Evolutionary conservation across 2,888 invertebrate genomes (phyloP), one percentile per base, ranked within the genome.

Genomic region (Stenolophus ochropezus): DNA sequence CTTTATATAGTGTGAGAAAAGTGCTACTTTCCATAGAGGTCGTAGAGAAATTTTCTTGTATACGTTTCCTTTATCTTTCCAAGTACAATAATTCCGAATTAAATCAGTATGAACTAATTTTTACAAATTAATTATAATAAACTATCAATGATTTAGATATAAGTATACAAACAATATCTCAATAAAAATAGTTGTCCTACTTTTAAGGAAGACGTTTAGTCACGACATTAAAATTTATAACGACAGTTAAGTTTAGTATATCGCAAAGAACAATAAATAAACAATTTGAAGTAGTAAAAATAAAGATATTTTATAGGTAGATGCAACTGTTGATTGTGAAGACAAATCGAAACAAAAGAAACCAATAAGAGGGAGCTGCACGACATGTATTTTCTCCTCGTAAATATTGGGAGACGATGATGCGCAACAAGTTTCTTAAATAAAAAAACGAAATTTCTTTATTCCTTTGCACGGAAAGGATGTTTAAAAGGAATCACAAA

Each of bases 361-460:
- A 23, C 21, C 61, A n/a, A 25, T 23, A 61, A n/a, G 14, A 27
- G 23, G 61, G n/a, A 21, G 58, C n/a, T 25, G 61, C 61, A 61
- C 61, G 61, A 61, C 61, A 61, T 61, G 25, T 25, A 61, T 61
- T 61, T 61, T 61, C 61, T 61, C 61, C 61, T 61, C 61, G 61
- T 61, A 61, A 61, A 61, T 61, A 27, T 61, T n/a, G 23, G 23
- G 11, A 23, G 11, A 14, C n/a, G 23, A 61, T 25, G n/a, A n/a
- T 61, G 25, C 3, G 21, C 27, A 21, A 21, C 53, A 53, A 16
- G 16, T 14, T 49, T n/a, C 20, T 27, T 33, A 33, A 53, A 53
- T 8, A 18, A 53, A 53, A 53, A 53, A 33, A 4, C 33, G 33
- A 33, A 8, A 33, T 3, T 33, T 33, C 8, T 33, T n/a, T n/a